Percentiles rank a stretch among this genome's conserved stretches.
Conservation (phyloP, 2,113 vertebrate genomes). For the Trinectes maculatus region DNA sequence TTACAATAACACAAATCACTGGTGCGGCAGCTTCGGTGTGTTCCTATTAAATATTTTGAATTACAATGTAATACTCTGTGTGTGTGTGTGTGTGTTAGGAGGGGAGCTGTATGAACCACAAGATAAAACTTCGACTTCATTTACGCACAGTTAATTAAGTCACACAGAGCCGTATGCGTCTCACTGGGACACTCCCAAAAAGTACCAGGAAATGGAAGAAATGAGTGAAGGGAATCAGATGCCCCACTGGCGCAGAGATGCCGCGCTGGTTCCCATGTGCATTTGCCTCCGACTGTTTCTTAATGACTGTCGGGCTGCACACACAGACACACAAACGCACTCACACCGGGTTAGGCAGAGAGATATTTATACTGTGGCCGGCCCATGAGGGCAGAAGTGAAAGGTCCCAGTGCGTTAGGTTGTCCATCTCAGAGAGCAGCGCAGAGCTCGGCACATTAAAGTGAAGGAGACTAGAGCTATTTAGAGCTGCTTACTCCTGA, state of each 20-base stretch:
- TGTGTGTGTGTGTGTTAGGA: neutral
- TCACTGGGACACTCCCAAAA: conserved; percentile 52
- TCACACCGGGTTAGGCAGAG: conserved; percentile 7
- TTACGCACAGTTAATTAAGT: conserved; percentile 43
- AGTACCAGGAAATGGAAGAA: conserved; percentile 48
- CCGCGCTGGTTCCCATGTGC: conserved; percentile 45
- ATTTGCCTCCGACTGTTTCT: conserved; percentile 40
- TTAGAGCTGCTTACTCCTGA: neutral
- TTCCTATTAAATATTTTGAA: neutral
- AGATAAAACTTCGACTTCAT: conserved; percentile 21
- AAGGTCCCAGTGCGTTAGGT: conserved; percentile 40
- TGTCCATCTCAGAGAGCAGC: neutral
- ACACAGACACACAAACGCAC: neutral
- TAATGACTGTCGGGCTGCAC: conserved; percentile 39
- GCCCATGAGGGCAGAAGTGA: conserved; percentile 39
- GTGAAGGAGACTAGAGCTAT: neutral
- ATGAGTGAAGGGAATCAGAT: conserved; percentile 43
- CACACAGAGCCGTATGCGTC: conserved; percentile 28
- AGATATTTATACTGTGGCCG: conserved; percentile 37
- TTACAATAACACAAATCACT: neutral
- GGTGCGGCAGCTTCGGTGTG: neutral
- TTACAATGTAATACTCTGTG: conserved; percentile 3
- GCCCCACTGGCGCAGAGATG: conserved; percentile 41
- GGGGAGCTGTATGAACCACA: neutral
- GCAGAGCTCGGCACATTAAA: neutral